Evolutionary conservation across 2,888 invertebrate genomes (phyloP), one percentile per base, ranked within the genome.

Genomic region (Heliconius ismenius): DNA sequence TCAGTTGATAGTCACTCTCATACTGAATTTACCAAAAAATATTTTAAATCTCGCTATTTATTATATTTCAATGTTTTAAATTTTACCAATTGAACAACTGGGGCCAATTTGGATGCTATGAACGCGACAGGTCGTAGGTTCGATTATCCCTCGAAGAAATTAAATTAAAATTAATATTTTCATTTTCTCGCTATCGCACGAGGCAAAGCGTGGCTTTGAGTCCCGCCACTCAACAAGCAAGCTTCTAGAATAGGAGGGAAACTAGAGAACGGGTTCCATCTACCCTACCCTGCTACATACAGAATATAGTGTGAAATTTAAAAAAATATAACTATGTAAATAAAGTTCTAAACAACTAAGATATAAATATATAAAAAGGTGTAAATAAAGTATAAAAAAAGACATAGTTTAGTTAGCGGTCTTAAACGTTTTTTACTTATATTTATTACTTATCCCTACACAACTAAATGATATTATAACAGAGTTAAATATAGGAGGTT

Each of bases 1-100:
- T 93, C 88, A 84, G 87, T 86, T 88, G 92, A 92, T 92, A 91
- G 89, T 90, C 86, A 88, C 85, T 89, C 86, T 81, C 81, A 78
- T 78, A 72, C 75, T 74, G 76, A 62, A 39, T 73, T 70, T 68
- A 73, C 79, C 75, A 76, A 78, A 76, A 49, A 70, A 65, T 69
- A 73, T 26, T 73, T 76, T 70, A 69, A 75, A 65, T 69, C n/a
- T 70, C 9, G 15, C 54, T 11, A 58, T 69, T 54, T 21, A 54
- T 70, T 58, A 70, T 54, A 13, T 58, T 54, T 58, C 15, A 1
- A 13, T 32, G 13, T 54, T 62, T 62, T 24, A 13, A 62, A 13
- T 24, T 15, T 62, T 13, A 43, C 15, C 15, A 15, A 6, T 43
- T 43, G 43, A 2, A 43, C 4, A 15, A 43, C 43, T 43, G 39